A percentile compares a stretch with the other conserved stretches of the same genome.
Evolutionary conservation across 2,797 vertebrate species (phyloP).

Genomic region (Pristis pectinata): DNA sequence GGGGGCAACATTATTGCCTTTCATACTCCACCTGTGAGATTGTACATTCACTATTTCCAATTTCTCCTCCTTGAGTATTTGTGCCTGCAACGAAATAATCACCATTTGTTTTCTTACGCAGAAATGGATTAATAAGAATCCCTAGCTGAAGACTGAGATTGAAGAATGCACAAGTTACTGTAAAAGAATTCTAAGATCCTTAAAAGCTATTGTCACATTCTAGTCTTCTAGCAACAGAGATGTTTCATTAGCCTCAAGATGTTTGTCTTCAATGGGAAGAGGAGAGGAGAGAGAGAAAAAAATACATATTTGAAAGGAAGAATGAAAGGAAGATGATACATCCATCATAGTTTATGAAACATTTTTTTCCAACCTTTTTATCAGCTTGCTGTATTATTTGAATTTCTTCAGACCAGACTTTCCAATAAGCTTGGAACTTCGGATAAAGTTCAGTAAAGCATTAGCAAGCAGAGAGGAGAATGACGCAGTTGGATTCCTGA

Average conservation of each 20-base stretch:
- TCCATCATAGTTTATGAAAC: too few species aligned
- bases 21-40: background rate
- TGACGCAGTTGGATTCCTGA: too few species aligned
- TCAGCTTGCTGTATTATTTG: too few species aligned
- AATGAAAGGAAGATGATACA: background rate
- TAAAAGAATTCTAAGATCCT: background rate
- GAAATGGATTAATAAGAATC: conserved; percentile 17
- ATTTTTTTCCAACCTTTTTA: background rate
- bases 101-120: background rate
- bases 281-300: background rate
- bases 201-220: background rate
- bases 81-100: background rate
- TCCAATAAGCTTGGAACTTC: background rate
- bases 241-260: background rate
- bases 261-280: too few species aligned
- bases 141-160: background rate
- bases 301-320: background rate
- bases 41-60: background rate
- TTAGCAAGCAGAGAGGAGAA: background rate
- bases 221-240: too few species aligned
- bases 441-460: background rate
- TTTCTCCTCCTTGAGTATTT: background rate
- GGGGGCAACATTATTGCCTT: too few species aligned
- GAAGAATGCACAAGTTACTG: background rate
- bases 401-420: background rate